Percentiles rank a stretch among this genome's conserved stretches.
Evolutionary conservation across 1,140 invertebrate genomes (phyloP).

Genomic region (Venturia canescens): DNA sequence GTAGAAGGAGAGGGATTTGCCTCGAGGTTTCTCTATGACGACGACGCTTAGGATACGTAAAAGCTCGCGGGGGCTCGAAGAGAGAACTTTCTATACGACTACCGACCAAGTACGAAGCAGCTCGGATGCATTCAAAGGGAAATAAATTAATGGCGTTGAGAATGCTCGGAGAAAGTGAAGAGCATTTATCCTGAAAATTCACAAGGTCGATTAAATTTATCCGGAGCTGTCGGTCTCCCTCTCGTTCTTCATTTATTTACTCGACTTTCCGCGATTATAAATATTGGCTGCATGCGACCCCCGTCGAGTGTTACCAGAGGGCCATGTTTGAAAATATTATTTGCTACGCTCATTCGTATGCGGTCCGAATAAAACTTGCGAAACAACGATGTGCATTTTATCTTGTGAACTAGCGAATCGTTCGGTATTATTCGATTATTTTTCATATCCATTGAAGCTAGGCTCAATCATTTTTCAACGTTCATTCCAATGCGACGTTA

Average conservation of each 20-base stretch:
- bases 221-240: background rate
- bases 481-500: too few species aligned
- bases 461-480: too few species aligned
- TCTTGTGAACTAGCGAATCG: too few species aligned
- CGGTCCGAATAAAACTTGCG: too few species aligned
- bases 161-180: slow-evolving; percentile 42
- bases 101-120: slow-evolving; percentile 49
- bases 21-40: slow-evolving; percentile 36
- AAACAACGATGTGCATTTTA: too few species aligned
- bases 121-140: slow-evolving; percentile 71
- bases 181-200: slow-evolving; percentile 43
- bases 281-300: too few species aligned
- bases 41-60: slow-evolving; percentile 52
- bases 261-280: slow-evolving; percentile 21
- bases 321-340: too few species aligned
- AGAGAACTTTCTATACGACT: slow-evolving; percentile 18
- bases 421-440: too few species aligned
- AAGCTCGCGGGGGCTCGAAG: slow-evolving; percentile 45
- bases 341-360: too few species aligned
- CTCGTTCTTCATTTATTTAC: slow-evolving; percentile 2
- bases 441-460: too few species aligned
- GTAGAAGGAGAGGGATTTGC: slow-evolving; percentile 53
- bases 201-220: slow-evolving; percentile 50
- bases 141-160: slow-evolving; percentile 69
- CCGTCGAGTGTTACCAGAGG: too few species aligned